A percentile compares a stretch with the other conserved stretches of the same genome.
These are phyloP conservation scores for Aradophagus sp. DNA, from an alignment of 1,140 invertebrate genomes.

Conservation along the genomic window DNA sequence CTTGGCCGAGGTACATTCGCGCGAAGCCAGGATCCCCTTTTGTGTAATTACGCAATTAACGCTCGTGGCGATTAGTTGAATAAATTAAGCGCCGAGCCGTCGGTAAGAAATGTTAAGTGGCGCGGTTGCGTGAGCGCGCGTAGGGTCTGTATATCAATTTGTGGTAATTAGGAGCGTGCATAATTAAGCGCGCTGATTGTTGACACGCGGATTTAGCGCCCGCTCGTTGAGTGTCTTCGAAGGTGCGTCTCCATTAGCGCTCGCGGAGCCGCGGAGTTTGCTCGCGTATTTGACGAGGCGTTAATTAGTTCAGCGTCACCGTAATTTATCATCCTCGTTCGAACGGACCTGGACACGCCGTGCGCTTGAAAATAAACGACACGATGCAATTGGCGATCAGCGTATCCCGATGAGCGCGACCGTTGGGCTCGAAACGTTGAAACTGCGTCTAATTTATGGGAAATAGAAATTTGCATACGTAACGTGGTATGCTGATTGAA, in stretches of 20 bases:
- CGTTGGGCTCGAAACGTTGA: background rate
- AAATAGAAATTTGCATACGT: slow-evolving; percentile 4
- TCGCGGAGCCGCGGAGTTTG: slow-evolving; percentile 42
- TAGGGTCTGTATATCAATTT: slow-evolving; percentile 49
- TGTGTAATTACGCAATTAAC: slow-evolving; percentile 65
- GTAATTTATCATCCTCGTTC: slow-evolving; percentile 43
- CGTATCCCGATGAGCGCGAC: no score
- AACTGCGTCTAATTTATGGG: background rate
- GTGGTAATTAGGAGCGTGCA: slow-evolving; percentile 67
- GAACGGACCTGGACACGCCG: background rate
- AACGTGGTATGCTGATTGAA: slow-evolving; percentile 2
- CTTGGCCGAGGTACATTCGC: slow-evolving; percentile 5
- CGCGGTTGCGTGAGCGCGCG: slow-evolving; percentile 38
- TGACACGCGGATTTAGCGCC: slow-evolving; percentile 64
- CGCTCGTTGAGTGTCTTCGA: slow-evolving; percentile 63
- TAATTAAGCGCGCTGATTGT: slow-evolving; percentile 65
- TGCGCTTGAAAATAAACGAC: slow-evolving; percentile 1
- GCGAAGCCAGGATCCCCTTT: background rate
- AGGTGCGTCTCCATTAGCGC: slow-evolving; percentile 66
- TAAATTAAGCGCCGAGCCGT: slow-evolving; percentile 55
- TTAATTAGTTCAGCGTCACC: slow-evolving; percentile 43
- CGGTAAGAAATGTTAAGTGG: slow-evolving; percentile 51
- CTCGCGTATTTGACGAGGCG: slow-evolving; percentile 53
- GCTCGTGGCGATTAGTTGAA: slow-evolving; percentile 61
- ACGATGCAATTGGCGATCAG: no score